Conservation (phyloP, 2,888 invertebrate species). For the Torymus aiolomorphi region DNA sequence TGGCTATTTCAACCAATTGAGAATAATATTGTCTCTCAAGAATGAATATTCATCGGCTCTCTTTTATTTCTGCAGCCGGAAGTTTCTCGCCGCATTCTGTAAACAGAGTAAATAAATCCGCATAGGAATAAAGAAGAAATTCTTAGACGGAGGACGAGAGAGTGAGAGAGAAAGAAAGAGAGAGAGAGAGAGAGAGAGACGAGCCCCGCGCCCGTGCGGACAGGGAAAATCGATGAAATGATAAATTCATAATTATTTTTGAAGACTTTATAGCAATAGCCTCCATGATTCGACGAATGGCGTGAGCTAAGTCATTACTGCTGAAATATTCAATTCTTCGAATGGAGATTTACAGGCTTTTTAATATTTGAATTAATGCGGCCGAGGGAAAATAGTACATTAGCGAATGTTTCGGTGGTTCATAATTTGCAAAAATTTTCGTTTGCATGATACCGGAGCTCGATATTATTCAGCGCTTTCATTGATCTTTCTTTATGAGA, state of each 20-base stretch:
- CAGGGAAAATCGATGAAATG: constrained; percentile 21
- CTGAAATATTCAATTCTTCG: constrained; percentile 41
- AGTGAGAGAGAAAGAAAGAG: no score
- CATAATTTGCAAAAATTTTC: no score
- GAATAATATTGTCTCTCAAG: neutral
- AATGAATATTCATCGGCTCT: neutral
- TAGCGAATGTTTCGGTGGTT: no score
- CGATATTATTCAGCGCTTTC: no score
- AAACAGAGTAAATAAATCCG: neutral
- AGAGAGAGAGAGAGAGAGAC: no score
- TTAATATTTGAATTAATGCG: constrained; percentile 12
- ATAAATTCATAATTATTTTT: constrained; percentile 42
- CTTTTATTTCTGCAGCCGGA: no score
- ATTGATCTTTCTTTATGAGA: no score
- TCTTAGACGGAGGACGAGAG: neutral
- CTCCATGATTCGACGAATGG: constrained; percentile 11
- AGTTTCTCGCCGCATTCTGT: no score
- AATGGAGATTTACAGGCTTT: constrained; percentile 18
- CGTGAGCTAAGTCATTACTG: constrained; percentile 33
- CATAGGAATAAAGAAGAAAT: neutral
- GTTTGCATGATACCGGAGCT: no score
- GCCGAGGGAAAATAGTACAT: no score
- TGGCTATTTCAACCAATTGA: neutral
- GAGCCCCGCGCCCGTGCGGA: no score
- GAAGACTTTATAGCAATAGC: constrained; percentile 17